Evolutionary conservation across 1,140 invertebrate species (phyloP).

Genomic region (Paraescarpia echinospica): DNA sequence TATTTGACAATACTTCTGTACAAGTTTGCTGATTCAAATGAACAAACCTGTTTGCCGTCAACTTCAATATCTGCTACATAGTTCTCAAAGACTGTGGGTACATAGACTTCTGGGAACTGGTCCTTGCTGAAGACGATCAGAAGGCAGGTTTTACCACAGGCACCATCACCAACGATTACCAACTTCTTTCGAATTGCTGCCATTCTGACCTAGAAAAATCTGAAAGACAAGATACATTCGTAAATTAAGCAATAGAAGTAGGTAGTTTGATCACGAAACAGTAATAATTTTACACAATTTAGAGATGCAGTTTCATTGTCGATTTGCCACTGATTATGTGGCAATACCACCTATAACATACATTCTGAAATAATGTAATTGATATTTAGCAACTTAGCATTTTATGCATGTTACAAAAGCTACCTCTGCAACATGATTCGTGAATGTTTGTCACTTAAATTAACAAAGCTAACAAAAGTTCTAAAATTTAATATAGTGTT

Average conservation of each 20-base stretch:
- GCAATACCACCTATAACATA: too few relatives aligned
- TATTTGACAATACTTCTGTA: neutral
- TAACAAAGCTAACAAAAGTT: too few relatives aligned
- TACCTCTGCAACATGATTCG: too few relatives aligned
- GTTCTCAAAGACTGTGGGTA: constrained; percentile 98
- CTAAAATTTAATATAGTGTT: too few relatives aligned
- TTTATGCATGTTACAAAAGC: too few relatives aligned
- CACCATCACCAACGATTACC: constrained; percentile 98
- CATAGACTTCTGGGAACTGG: constrained; percentile 98
- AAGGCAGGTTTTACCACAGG: constrained; percentile 97
- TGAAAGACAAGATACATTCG: neutral
- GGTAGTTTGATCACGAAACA: too few relatives aligned
- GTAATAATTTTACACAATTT: too few relatives aligned
- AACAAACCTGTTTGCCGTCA: constrained; percentile 32
- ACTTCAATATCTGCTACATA: constrained; percentile 95
- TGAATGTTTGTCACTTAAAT: too few relatives aligned
- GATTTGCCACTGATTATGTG: too few relatives aligned
- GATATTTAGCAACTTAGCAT: too few relatives aligned
- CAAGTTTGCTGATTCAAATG: neutral
- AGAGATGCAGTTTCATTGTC: too few relatives aligned
- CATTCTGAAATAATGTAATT: too few relatives aligned
- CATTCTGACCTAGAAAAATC: constrained; percentile 19
- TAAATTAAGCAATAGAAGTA: neutral
- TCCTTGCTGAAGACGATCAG: constrained; percentile 98
- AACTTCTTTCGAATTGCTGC: constrained; percentile 76